Evolutionary conservation across 2,797 vertebrate species (phyloP), one percentile per base, ranked within the genome.

Genomic region (Sebastes kiyomatsui): DNA sequence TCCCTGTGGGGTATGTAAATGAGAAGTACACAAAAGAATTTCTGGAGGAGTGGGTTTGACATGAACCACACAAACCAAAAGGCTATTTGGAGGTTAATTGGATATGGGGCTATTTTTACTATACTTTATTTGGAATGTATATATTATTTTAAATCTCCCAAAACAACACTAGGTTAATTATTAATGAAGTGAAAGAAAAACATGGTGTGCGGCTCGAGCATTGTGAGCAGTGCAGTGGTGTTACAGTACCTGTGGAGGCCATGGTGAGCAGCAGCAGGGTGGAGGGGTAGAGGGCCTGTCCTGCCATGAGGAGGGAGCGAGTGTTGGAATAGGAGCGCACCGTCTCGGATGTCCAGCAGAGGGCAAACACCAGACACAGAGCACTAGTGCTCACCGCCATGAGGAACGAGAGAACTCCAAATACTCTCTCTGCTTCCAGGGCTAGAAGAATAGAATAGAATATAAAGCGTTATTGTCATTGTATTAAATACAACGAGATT

Each of bases 281-380:
- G 87, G 93, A 95, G 35, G 96, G 96, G 79, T 95, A 95, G 12
- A 96, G 94, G 0, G 93, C 92, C 83, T 95, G 93, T 20, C 94
- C 93, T 20, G 88, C 93, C 91, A 96, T 95, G 69, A 96, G 92
- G 49, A 96, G 94, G 2, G 96, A 88, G 22, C 94, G 93, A 1
- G 94, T 95, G 94, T 96, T 96, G 54, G 96, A 94, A 92, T 96
- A 97, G 73, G 96, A 96, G 33, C 65, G 95, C 88, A 94, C 92
- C 0, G 95, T 96, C 58, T 88, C 56, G 2, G 94, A 92, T 2
- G 93, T 95, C 96, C 96, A 96, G 92, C 96, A 97, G 91, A 96
- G 93, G 83, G 95, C 93, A 65, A 97, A 95, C 67, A 96, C 82
- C 75, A 97, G 86, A 46, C 95, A 96, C 67, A 96, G 88, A 28